Base-by-base conservation (phyloP, 2,797 vertebrate species). In the Sternotherus odoratus region DNA sequence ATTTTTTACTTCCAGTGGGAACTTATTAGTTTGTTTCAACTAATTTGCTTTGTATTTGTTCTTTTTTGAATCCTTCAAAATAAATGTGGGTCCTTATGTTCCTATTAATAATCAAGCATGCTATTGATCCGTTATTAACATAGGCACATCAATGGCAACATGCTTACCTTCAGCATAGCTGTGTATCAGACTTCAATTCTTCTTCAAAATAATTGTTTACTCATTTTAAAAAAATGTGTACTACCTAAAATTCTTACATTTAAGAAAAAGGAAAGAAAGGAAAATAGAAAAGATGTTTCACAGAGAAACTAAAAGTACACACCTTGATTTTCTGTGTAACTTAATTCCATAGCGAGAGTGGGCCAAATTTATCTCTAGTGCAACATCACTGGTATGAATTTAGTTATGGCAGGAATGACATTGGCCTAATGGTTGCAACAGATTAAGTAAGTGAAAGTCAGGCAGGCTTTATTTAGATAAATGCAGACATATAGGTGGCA, bases 91-190 rank as follows among this genome's bases (percentile, higher is more conserved):
- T 86, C 23, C 87, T 82, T 89, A 50, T 75, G 7, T 26, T 95
- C 24, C 16, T 94, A 24, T 83, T 91, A 93, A 88, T 91, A 93
- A 46, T 8, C 6, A 74, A 36, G n/a, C 7, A 82, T 77, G 11
- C 48, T 88, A 94, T 66, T 82, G 46, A 82, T 86, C 63, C 86
- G 49, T 84, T 86, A 85, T 86, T 95, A 94, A 91, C 74, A 72
- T 79, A 89, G 16, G 57, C 5, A 15, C 63, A 30, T 82, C 49
- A 88, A 5, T 77, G 80, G 49, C 82, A 90, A 79, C 82, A 33
- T 72, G 50, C 5, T 77, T 17, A 30, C 85, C 60, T 81, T 88
- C 82, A 83, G 28, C 72, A 60, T 89, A 93, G 53, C 50, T 86
- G 12, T 86, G 48, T 66, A 75, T 39, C 82, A 82, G 75, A 77